A percentile compares a stretch with the other conserved stretches of the same genome.
phyloP scores from a whole-genome alignment of 2,888 invertebrate species.

The Eristalis arbustorum region DNA sequence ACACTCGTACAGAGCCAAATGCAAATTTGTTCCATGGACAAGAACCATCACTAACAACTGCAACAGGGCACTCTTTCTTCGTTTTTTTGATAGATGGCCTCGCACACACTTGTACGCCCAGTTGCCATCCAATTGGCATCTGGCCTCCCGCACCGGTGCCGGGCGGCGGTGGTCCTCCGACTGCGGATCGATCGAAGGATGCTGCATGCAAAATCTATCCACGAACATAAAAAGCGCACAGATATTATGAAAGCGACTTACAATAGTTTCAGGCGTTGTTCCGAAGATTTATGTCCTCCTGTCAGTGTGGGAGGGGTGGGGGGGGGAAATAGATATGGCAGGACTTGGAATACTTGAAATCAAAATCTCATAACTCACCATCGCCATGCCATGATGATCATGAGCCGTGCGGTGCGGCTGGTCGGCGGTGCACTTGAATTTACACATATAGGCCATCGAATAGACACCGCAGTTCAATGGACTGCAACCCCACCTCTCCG shows the following conservation, averaged over 20 bases:
- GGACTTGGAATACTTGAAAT: conserved; percentile 19
- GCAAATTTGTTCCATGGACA: conserved; percentile 69
- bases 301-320: conserved; percentile 28
- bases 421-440: conserved; percentile 54
- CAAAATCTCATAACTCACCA: conserved; percentile 58
- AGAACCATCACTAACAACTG: conserved; percentile 65
- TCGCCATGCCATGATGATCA: conserved; percentile 25
- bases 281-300: conserved; percentile 65
- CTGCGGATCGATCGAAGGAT: conserved; percentile 22
- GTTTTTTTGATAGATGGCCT: conserved; percentile 64
- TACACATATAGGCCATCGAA: conserved; percentile 70
- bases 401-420: not conserved
- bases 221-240: conserved; percentile 24
- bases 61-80: conserved; percentile 51
- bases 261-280: conserved; percentile 67
- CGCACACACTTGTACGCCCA: conserved; percentile 68
- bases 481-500: conserved; percentile 64
- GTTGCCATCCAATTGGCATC: conserved; percentile 57
- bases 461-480: conserved; percentile 64
- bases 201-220: conserved; percentile 38
- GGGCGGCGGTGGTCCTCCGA: too few species aligned
- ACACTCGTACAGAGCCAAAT: conserved; percentile 47
- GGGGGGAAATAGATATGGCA: not conserved
- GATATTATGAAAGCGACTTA: conserved; percentile 64
- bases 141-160: not conserved